These are phyloP conservation scores for Apamea epomidion DNA, from an alignment of 2,888 invertebrate species.

Conservation along the genomic window DNA sequence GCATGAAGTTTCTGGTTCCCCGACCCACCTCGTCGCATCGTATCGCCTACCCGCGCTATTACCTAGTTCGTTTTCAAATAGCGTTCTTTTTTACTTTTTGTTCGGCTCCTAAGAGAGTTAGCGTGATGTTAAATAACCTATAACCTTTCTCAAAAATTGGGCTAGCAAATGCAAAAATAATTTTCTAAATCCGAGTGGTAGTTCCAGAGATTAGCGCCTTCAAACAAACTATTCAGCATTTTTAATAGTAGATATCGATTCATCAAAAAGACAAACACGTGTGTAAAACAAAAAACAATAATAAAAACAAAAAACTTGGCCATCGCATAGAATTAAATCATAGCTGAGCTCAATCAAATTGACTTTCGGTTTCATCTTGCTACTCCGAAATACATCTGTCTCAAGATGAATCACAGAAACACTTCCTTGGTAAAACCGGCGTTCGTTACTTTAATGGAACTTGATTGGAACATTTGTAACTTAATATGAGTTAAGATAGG, in stretches of 20 bases:
- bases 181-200: background rate
- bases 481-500: constrained; percentile 23
- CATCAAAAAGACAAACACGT: background rate
- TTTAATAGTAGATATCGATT: background rate
- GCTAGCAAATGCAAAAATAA: background rate
- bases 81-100: background rate
- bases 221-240: background rate
- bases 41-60: background rate
- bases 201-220: background rate
- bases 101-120: background rate
- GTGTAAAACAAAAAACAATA: background rate
- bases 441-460: constrained; percentile 28
- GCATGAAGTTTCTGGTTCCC: background rate
- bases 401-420: constrained; percentile 35
- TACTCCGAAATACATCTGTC: constrained; percentile 32
- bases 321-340: constrained; percentile 19
- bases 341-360: background rate
- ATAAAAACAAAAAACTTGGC: constrained; percentile 6
- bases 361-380: constrained; percentile 46
- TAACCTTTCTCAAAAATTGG: background rate
- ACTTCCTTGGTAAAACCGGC: constrained; percentile 5
- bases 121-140: background rate
- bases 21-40: background rate
- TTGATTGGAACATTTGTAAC: constrained; percentile 42
- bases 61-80: background rate